Base-by-base conservation (phyloP, 2,797 vertebrate genomes). In the Aphelocoma californica region DNA sequence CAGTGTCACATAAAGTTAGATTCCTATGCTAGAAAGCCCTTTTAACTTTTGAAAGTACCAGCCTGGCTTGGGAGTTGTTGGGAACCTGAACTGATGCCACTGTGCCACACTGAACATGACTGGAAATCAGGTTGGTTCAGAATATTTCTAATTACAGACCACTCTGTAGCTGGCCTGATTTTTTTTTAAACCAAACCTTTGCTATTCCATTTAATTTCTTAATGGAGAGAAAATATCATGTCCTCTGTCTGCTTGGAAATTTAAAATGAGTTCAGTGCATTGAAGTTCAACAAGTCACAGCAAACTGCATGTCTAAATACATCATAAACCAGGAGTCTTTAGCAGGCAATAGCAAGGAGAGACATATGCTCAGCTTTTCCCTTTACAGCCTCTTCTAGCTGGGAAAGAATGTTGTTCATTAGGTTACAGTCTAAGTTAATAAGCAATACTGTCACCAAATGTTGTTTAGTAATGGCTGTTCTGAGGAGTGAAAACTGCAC, bases 341-440 rank as follows among this genome's bases (percentile, higher is more conserved):
- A 85, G 56, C 65, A 79, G 51, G 62, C 54, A 90, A 3, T 25
- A 73, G 60, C 54, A 88, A 70, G 77, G 54, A 72, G 86, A 95
- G 85, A 86, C 66, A 87, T 58, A 75, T 82, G 81, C 64, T 93
- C 84, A 84, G 91, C 70, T 81, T 94, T 91, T 91, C 69, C 69
- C 66, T 91, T 86, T 94, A 66, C 67, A 86, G 66, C 61, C 57
- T 89, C 70, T 70, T 70, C 77, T 94, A 64, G 48, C 8, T 91
- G 74, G 56, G 74, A 86, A 73, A 73, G 70, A 66, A 62, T 44
- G 45, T 42, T 86, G 53, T 56, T 86, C 65, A 92, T 91, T 75
- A 92, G 40, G 71, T 86, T 95, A 42, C 51, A 86, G 40, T 57
- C 82, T 70, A 77, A 73, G 34, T 86, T 91, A 91, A 95, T 88